Evolutionary conservation across 92 coral and sea anemone species (phyloP), one percentile per base, ranked within the genome.

Genomic region (Epizoanthus scotinus): DNA sequence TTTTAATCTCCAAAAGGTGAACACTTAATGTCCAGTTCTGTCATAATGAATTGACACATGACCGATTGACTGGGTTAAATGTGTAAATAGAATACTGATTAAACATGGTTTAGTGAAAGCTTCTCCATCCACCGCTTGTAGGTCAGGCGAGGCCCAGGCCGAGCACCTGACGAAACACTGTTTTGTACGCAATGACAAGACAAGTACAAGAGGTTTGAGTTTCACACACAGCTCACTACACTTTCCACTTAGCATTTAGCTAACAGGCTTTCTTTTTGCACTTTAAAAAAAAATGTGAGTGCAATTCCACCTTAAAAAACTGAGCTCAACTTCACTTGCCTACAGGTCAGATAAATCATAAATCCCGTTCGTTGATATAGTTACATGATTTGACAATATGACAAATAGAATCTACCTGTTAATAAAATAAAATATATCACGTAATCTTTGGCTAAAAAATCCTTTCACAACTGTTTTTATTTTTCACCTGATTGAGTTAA

Each of bases 91-190:
- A 44, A 44, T 44, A 44, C 9, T 7, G 50, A 44, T 44, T 44
- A 44, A 44, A 44, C 50, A 44, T 7, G 12, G 10, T 13, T 44
- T 1, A 1, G 36, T 31, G 50, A 17, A 25, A 44, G 21, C 38
- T 12, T 34, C 5, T 38, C 2, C 18, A 24, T 17, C 14, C 44
- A 63, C 14, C 44, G 28, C 44, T 63, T 4, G 40, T 21, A 20
- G 40, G 57, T 19, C 3, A 4, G 8, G 27, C 2, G 9, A 18
- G 25, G 19, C 20, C 0, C n/a, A 19, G n/a, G n/a, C 12, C 0
- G 78, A 50, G 20, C 78, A 71, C 63, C 78, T 71, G 63, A 71
- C 15, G 18, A 15, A 60, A 3, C n/a, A n/a, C n/a, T n/a, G n/a
- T n/a, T n/a, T n/a, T n/a, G n/a, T n/a, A n/a, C n/a, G 25, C 3